phyloP scores from a whole-genome alignment of 2,888 invertebrate genomes.

The Dendrolimus houi region DNA sequence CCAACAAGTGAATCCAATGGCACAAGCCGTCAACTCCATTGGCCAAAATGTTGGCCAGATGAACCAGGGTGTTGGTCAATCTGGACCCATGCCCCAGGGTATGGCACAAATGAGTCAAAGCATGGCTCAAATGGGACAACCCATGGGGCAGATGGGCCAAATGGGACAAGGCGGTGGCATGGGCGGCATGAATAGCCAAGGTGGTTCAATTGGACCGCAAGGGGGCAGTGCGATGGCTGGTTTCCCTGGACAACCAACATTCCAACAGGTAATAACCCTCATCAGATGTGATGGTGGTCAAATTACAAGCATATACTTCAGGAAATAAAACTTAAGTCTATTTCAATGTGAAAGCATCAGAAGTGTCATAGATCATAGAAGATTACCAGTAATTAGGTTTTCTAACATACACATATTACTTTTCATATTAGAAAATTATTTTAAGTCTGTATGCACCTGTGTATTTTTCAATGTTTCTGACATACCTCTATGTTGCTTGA shows the following conservation, averaged over 20 bases:
- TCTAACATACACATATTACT: too few relatives aligned
- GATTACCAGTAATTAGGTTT: too few relatives aligned
- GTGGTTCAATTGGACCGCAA: constrained; percentile 66
- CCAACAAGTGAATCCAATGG: constrained; percentile 68
- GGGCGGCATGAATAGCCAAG: constrained; percentile 68
- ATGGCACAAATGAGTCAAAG: constrained; percentile 65
- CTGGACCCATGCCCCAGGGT: constrained; percentile 58
- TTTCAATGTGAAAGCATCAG: too few relatives aligned
- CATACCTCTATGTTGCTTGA: too few relatives aligned
- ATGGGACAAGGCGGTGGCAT: constrained; percentile 66
- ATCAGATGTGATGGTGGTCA: too few relatives aligned
- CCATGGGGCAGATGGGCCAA: constrained; percentile 74
- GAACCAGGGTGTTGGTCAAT: constrained; percentile 65
- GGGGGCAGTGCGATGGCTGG: constrained; percentile 66
- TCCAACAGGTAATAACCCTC: constrained; percentile 54
- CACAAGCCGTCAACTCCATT: constrained; percentile 58
- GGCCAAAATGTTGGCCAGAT: constrained; percentile 66
- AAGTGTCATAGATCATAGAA: too few relatives aligned
- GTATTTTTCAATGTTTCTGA: too few relatives aligned
- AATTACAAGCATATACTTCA: too few relatives aligned
- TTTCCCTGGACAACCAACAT: constrained; percentile 72
- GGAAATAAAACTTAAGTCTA: too few relatives aligned
- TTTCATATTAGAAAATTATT: too few relatives aligned
- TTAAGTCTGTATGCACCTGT: too few relatives aligned
- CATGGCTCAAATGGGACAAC: constrained; percentile 67